These are phyloP conservation scores for Drosophila arizonae DNA, from an alignment of 1,140 invertebrate genomes.

Conservation along the genomic window DNA sequence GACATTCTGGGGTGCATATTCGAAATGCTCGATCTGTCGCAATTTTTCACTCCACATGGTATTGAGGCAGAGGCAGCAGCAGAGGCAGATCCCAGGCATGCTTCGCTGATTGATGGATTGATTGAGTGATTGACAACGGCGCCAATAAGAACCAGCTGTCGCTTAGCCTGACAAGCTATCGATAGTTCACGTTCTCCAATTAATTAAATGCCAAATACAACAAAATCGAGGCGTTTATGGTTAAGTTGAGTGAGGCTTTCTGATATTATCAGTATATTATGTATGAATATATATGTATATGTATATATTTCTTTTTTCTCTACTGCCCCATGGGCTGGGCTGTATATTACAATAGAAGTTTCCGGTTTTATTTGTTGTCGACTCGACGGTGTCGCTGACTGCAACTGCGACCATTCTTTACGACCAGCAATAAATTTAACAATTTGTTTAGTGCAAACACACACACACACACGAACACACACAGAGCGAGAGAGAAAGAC, in stretches of 20 bases:
- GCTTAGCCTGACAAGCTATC: conserved; percentile 20
- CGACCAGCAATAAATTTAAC: conserved; percentile 79
- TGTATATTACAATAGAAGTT: conserved; percentile 48
- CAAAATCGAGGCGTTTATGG: conserved; percentile 57
- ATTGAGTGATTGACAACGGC: conserved; percentile 80
- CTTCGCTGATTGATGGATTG: conserved; percentile 74
- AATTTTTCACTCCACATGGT: conserved; percentile 73
- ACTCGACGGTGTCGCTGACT: conserved; percentile 42
- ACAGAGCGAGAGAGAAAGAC: conserved; percentile 4
- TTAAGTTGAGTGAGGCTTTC: conserved; percentile 21
- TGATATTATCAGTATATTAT: neutral
- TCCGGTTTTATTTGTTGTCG: conserved; percentile 35
- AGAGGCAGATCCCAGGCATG: conserved; percentile 52
- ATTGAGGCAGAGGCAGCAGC: conserved; percentile 24
- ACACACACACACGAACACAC: conserved; percentile 39
- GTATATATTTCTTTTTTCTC: neutral
- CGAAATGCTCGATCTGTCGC: conserved; percentile 60
- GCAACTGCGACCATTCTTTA: conserved; percentile 74
- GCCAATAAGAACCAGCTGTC: conserved; percentile 63
- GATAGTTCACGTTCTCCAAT: conserved; percentile 69
- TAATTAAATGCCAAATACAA: conserved; percentile 70
- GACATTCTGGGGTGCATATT: conserved; percentile 64
- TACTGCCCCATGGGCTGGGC: neutral
- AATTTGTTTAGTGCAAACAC: conserved; percentile 76
- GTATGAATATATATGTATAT: neutral